Evolutionary conservation across 2,888 invertebrate genomes (phyloP), one percentile per base, ranked within the genome.

Genomic region (Chaetogeoica ovagalla): DNA sequence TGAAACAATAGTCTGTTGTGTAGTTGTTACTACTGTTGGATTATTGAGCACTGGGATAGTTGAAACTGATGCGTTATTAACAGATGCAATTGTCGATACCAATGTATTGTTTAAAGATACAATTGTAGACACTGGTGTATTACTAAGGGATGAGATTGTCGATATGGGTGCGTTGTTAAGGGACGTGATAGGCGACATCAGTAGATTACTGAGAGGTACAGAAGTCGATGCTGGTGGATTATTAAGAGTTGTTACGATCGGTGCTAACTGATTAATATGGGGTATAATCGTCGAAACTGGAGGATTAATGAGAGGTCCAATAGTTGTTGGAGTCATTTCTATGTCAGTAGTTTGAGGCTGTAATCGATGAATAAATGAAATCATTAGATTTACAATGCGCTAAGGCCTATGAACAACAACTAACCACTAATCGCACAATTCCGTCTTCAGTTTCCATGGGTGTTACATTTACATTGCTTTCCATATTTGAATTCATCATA

Each of bases 371-470:
- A 17, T 2, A 39, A n/a, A 70, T 55, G n/a, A 37, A 37, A 57
- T n/a, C 3, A 57, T 2, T 7, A n/a, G 2, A n/a, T 0, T 3
- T 13, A 55, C n/a, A n/a, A 52, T 55, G 5, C 30, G 19, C 9
- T 13, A 11, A 55, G 5, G 17, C 6, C 4, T 19, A 19, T 8
- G n/a, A 9, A 13, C 23, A 6, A 48, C 37, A 21, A 77, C 76
- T 70, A 43, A 79, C 77, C 37, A 70, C 70, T 6, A 70, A 23
- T 23, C 62, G 77, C 13, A 70, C 43, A 13, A 57, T 79, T 55
- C 70, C 77, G 3, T 79, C 77, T 4, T 79, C 55, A 0, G 77
- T 79, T 63, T 79, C 77, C 77, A 79, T 79, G 8, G 76, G 60
- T 4, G 69, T 77, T 4, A 60, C 68, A 13, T 55, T 75, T 13